Evolutionary conservation across 2,113 vertebrate species (phyloP).

Genomic region (Gymnarchus niloticus): DNA sequence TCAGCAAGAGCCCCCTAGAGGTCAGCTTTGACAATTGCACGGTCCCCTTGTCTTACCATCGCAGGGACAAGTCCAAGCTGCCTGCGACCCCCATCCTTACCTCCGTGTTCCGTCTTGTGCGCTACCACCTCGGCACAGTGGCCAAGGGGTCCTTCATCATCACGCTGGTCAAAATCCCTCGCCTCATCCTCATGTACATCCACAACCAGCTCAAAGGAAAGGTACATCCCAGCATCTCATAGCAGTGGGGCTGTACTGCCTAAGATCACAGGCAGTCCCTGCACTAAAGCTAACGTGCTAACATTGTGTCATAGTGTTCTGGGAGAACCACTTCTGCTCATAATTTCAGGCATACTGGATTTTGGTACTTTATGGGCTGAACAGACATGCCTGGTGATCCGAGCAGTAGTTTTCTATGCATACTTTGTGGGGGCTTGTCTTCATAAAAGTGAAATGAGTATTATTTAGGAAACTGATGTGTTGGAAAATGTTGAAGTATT

Average conservation of each 20-base stretch:
- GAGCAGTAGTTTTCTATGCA: background rate
- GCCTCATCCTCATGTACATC: slow-evolving; percentile 90
- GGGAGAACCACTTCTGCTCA: background rate
- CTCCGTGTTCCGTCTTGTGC: slow-evolving; percentile 75
- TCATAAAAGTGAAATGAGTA: background rate
- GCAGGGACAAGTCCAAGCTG: slow-evolving; percentile 83
- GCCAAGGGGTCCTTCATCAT: slow-evolving; percentile 98
- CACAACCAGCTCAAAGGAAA: slow-evolving; percentile 94
- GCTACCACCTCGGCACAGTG: slow-evolving; percentile 91
- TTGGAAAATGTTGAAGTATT: background rate
- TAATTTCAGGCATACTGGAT: background rate
- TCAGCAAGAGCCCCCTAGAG: background rate
- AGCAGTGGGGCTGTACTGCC: no score
- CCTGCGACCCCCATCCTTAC: slow-evolving; percentile 80
- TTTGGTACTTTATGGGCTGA: background rate
- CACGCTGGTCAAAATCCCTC: slow-evolving; percentile 92
- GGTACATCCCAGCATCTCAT: slow-evolving; percentile 56
- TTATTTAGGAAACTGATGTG: background rate
- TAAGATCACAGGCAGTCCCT: no score
- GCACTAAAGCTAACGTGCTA: background rate
- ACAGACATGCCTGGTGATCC: background rate
- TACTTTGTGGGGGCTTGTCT: background rate
- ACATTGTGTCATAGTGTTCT: background rate
- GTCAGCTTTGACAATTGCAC: background rate
- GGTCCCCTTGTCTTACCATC: background rate